A percentile compares a stretch with the other conserved stretches of the same genome.
Evolutionary conservation across 2,888 invertebrate genomes (phyloP).

Genomic region (Salticus scenicus): DNA sequence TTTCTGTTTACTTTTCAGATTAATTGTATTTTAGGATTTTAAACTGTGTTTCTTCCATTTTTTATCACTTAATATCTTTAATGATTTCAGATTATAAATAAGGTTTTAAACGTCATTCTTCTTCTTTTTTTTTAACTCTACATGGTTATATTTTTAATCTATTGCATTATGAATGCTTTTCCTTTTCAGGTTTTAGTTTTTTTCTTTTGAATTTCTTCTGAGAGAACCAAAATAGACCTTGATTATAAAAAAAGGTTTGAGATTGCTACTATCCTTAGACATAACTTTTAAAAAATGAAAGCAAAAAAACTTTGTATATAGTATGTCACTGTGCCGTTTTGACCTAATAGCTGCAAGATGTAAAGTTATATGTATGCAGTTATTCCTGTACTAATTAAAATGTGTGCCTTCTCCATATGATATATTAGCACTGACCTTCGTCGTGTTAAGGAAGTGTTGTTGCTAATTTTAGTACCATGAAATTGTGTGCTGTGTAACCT

Average conservation of each 20-base stretch:
- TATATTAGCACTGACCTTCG: conserved; percentile 57
- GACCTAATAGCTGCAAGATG: conserved; percentile 60
- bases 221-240: conserved; percentile 7
- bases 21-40: too few relatives aligned
- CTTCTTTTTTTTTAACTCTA: too few relatives aligned
- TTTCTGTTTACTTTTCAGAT: too few relatives aligned
- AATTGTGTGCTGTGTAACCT: conserved; percentile 52
- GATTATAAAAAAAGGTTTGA: conserved; percentile 8
- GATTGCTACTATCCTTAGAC: conserved; percentile 29
- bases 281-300: too few relatives aligned
- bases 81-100: too few relatives aligned
- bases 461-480: conserved; percentile 58
- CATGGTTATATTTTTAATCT: too few relatives aligned
- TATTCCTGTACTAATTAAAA: conserved; percentile 65
- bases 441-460: conserved; percentile 38
- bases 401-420: conserved; percentile 66
- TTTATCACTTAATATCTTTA: too few relatives aligned
- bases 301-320: conserved; percentile 42
- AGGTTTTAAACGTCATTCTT: too few relatives aligned
- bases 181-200: too few relatives aligned
- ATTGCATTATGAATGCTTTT: too few relatives aligned
- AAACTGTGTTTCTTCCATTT: too few relatives aligned
- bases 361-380: conserved; percentile 53
- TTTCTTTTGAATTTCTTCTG: background rate
- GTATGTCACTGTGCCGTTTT: conserved; percentile 47